A percentile compares a stretch with the other conserved stretches of the same genome.
Evolutionary conservation across 2,797 vertebrate genomes (phyloP).

Genomic region (Bradypodion pumilum): DNA sequence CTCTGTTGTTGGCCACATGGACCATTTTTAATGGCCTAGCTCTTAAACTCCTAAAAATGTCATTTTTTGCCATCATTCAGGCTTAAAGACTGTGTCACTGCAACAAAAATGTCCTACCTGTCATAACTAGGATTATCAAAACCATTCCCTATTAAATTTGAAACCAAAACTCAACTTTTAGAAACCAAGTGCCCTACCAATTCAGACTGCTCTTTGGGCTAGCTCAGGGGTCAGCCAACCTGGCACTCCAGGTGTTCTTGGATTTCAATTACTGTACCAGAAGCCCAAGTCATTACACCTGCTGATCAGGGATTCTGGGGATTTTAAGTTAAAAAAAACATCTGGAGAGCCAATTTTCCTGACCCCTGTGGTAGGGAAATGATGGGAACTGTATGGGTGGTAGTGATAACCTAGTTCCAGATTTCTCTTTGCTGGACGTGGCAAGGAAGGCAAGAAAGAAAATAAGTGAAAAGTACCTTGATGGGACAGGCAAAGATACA

Average conservation of each 20-base stretch:
- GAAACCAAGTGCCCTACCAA: neutral
- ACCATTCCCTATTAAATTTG: constrained; percentile 20
- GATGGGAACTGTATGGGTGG: neutral
- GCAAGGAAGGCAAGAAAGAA: neutral
- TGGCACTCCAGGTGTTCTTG: too few species aligned
- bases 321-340: too few species aligned
- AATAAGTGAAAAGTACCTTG: neutral
- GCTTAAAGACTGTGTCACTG: constrained; percentile 29
- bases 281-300: too few species aligned
- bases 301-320: too few species aligned
- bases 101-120: constrained; percentile 29
- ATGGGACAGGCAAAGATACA: neutral
- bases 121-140: constrained; percentile 27
- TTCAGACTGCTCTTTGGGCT: neutral
- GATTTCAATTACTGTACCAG: too few species aligned
- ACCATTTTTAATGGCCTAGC: constrained; percentile 37
- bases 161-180: constrained; percentile 10
- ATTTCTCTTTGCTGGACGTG: neutral
- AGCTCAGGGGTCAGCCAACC: too few species aligned
- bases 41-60: constrained; percentile 52
- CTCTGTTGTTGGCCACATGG: constrained; percentile 43
- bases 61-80: constrained; percentile 30
- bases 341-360: too few species aligned
- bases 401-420: neutral
- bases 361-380: constrained; percentile 2